Evolutionary conservation across 2,113 vertebrate species (phyloP).

Genomic region (Proterorhinus semilunaris): DNA sequence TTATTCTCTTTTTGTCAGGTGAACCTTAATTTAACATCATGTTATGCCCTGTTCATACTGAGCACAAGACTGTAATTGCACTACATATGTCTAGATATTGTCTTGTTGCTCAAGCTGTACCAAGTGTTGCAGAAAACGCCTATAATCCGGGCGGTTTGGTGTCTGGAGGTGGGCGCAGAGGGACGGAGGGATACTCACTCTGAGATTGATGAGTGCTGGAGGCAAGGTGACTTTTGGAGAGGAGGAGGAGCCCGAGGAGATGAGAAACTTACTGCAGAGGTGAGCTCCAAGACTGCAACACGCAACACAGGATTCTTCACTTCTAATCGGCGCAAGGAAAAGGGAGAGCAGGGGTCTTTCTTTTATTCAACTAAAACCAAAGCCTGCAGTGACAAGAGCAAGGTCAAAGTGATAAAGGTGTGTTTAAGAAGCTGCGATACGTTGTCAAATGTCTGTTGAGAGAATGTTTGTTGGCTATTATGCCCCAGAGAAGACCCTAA

Average conservation of each 20-base stretch:
- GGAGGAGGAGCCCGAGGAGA: conserved; percentile 21
- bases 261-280: conserved; percentile 31
- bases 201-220: conserved; percentile 68
- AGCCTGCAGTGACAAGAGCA: too few species aligned
- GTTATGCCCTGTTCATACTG: too few species aligned
- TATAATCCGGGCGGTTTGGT: conserved; percentile 6
- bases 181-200: conserved; percentile 53
- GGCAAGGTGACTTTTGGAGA: conserved; percentile 73
- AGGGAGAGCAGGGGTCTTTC: background rate
- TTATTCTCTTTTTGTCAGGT: too few species aligned
- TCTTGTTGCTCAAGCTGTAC: background rate
- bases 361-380: too few species aligned
- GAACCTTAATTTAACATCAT: too few species aligned
- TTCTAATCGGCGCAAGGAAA: background rate
- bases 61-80: too few species aligned
- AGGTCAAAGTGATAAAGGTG: too few species aligned
- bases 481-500: too few species aligned
- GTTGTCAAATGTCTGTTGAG: too few species aligned
- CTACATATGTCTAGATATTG: background rate
- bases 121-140: conserved; percentile 5
- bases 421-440: too few species aligned
- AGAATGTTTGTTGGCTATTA: too few species aligned
- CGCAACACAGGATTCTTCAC: conserved; percentile 10
- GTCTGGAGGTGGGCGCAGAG: conserved; percentile 8
- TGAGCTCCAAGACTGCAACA: conserved; percentile 21